A percentile compares a stretch with the other conserved stretches of the same genome.
Conservation (phyloP, 2,113 vertebrate species). For the Chaenogobius annularis region DNA sequence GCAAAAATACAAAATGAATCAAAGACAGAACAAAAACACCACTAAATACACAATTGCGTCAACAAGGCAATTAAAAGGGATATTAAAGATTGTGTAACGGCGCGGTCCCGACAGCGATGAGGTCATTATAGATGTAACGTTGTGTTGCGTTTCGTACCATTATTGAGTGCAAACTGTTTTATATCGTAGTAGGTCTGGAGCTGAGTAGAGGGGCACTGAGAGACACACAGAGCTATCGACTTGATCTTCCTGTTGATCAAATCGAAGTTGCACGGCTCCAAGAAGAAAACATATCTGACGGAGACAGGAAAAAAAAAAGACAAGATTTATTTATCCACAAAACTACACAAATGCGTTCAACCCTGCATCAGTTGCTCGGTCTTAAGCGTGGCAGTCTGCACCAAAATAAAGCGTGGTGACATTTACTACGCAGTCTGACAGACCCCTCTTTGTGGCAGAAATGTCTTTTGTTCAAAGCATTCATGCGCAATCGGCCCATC, state of each 20-base stretch:
- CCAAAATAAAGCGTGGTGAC: conserved; percentile 54
- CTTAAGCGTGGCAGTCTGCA: conserved; percentile 1
- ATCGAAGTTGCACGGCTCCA: conserved; percentile 95
- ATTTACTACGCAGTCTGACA: conserved; percentile 56
- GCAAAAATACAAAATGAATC: too few species aligned
- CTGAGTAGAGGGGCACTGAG: conserved; percentile 83
- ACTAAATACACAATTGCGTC: too few species aligned
- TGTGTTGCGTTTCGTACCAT: conserved; percentile 79
- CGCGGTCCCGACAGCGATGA: too few species aligned
- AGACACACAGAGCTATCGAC: conserved; percentile 90
- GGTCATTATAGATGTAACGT: not conserved
- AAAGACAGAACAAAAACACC: too few species aligned
- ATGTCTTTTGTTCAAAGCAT: conserved; percentile 61
- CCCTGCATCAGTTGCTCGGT: conserved; percentile 10
- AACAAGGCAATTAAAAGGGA: too few species aligned
- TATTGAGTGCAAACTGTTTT: conserved; percentile 84
- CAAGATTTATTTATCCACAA: not conserved
- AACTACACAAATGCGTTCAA: not conserved
- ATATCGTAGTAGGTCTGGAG: conserved; percentile 82
- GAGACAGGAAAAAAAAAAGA: not conserved
- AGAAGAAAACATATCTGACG: conserved; percentile 92
- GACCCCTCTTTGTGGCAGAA: conserved; percentile 64
- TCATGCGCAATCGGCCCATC: conserved; percentile 63
- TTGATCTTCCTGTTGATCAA: conserved; percentile 86
- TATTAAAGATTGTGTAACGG: too few species aligned